These are phyloP conservation scores for Tragulus kanchil DNA, from an alignment of 2,113 vertebrate species.

Conservation along the genomic window DNA sequence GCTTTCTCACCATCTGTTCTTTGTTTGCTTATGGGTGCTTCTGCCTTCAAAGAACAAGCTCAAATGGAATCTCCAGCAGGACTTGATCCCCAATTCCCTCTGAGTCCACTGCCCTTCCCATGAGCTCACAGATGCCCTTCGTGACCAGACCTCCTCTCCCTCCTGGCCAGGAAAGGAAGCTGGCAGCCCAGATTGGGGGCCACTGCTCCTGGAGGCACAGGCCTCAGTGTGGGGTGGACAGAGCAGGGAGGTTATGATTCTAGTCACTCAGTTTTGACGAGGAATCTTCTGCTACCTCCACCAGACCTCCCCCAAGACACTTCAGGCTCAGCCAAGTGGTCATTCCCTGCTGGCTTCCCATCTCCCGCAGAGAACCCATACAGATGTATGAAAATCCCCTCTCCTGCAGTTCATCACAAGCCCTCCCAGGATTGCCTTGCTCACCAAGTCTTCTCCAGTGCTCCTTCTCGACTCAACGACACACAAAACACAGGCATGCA, in stretches of 20 bases:
- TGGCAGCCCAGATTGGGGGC: not conserved
- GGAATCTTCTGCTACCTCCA: not conserved
- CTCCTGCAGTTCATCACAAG: not conserved
- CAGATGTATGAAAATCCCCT: not conserved
- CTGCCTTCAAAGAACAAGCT: constrained; percentile 29
- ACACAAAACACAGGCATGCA: fast-evolving
- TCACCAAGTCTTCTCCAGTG: not conserved
- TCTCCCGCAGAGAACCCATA: not conserved
- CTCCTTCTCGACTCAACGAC: not conserved
- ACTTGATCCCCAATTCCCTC: not conserved
- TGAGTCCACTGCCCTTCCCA: not conserved
- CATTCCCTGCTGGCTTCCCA: not conserved
- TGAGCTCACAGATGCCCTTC: not conserved
- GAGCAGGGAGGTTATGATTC: not conserved
- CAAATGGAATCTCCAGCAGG: not conserved
- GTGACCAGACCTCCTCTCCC: not conserved
- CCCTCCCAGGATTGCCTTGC: not conserved
- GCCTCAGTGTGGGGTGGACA: not conserved
- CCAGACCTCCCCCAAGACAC: not conserved
- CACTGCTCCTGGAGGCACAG: not conserved
- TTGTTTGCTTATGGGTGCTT: not conserved
- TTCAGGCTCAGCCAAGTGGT: not conserved
- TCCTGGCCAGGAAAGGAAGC: not conserved
- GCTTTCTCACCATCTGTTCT: not conserved
- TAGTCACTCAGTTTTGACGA: not conserved